Evolutionary conservation across 2,888 invertebrate genomes (phyloP).

Genomic region (Andrena trimmerana): DNA sequence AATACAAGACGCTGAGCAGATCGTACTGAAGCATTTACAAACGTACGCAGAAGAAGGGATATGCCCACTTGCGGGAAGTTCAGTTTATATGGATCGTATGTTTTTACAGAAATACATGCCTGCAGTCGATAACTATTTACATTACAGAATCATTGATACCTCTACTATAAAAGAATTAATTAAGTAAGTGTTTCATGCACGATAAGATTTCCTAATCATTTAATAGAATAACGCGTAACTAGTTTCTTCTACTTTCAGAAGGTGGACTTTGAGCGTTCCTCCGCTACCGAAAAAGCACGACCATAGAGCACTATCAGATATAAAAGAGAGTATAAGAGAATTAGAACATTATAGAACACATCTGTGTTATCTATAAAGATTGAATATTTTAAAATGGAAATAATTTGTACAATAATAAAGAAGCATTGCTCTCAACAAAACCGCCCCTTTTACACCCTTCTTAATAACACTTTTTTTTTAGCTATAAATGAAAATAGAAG

Average conservation of each 20-base stretch:
- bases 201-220: neutral
- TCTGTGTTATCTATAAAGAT: constrained; percentile 59
- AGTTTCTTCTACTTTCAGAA: constrained; percentile 44
- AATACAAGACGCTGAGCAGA: constrained; percentile 89
- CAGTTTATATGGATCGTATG: constrained; percentile 93
- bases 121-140: constrained; percentile 90
- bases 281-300: constrained; percentile 53
- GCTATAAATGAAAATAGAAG: no score
- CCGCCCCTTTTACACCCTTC: neutral
- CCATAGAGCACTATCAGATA: constrained; percentile 93
- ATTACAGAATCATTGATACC: constrained; percentile 97
- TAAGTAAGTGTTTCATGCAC: constrained; percentile 74
- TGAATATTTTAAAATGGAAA: neutral
- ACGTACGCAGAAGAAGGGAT: constrained; percentile 86
- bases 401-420: neutral
- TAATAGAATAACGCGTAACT: neutral
- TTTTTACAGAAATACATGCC: constrained; percentile 96
- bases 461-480: no score
- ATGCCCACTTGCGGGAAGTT: constrained; percentile 95
- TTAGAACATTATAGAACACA: constrained; percentile 90
- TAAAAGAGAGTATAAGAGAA: constrained; percentile 94
- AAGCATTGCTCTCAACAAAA: no score
- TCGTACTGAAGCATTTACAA: constrained; percentile 90
- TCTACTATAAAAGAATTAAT: constrained; percentile 94
- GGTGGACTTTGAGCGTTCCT: constrained; percentile 92